These are phyloP conservation scores for human DNA, from an alignment of 2,113 vertebrate species.

Conservation along the genomic window DNA sequence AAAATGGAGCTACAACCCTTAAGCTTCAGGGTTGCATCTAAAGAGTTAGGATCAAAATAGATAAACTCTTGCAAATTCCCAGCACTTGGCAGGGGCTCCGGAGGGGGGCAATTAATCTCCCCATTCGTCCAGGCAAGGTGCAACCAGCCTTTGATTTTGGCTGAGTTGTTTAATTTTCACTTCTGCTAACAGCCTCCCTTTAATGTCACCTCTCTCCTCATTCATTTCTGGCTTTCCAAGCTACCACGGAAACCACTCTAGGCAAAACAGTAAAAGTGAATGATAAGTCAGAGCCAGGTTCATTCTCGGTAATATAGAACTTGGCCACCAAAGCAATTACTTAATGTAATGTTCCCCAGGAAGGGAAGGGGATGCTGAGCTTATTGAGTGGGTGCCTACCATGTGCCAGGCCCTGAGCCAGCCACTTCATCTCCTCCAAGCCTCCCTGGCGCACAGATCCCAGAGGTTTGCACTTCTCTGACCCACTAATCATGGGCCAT, in stretches of 20 bases:
- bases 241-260: slow-evolving; percentile 53
- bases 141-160: slow-evolving; percentile 53
- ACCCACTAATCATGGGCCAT: neutral
- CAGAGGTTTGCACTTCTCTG: neutral
- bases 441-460: neutral
- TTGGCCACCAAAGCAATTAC: slow-evolving; percentile 65
- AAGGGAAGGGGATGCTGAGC: neutral
- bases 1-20: neutral
- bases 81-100: neutral
- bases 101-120: slow-evolving; percentile 13
- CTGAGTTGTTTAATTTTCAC: slow-evolving; percentile 68
- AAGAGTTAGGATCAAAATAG: neutral
- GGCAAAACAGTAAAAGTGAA: slow-evolving; percentile 72
- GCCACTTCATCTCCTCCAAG: neutral
- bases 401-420: neutral
- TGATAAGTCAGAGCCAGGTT: slow-evolving; percentile 56
- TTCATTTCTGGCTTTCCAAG: slow-evolving; percentile 55
- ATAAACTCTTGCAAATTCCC: neutral
- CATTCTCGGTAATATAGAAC: slow-evolving; percentile 56
- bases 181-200: slow-evolving; percentile 64
- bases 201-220: slow-evolving; percentile 65
- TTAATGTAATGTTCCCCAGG: slow-evolving; percentile 48
- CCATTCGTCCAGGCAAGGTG: neutral
- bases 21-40: neutral
- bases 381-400: neutral